phyloP scores from a whole-genome alignment of 2,888 invertebrate genomes.

The Chrysopilus asiliformis region DNA sequence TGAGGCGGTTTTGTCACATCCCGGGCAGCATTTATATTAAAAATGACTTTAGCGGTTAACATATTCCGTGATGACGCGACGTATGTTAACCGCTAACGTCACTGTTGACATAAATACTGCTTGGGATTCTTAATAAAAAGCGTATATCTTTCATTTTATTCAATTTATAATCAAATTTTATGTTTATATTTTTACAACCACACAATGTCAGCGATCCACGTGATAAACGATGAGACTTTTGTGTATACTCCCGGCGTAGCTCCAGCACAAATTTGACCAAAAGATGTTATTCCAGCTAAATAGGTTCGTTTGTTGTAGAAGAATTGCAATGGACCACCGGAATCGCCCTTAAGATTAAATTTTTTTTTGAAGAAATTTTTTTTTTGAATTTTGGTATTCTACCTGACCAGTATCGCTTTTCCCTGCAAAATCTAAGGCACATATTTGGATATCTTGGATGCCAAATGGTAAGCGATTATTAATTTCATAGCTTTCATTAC shows the following conservation, averaged over 20 bases:
- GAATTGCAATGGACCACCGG: conserved; percentile 17
- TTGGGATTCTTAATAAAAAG: too few species aligned
- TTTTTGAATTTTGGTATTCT: conserved; percentile 5
- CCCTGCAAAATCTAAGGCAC: conserved; percentile 25
- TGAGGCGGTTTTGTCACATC: too few species aligned
- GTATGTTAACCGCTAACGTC: too few species aligned
- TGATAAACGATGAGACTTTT: conserved; percentile 11
- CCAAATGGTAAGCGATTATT: conserved; percentile 16
- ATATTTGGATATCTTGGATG: conserved; percentile 27
- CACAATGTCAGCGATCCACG: too few species aligned
- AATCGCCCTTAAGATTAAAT: too few species aligned
- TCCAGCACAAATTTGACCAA: conserved; percentile 15
- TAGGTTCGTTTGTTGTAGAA: conserved; percentile 7
- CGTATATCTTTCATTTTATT: too few species aligned
- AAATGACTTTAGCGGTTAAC: too few species aligned
- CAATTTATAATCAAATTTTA: too few species aligned
- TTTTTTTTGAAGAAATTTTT: neutral
- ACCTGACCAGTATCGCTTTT: conserved; percentile 32
- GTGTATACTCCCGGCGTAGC: conserved; percentile 13
- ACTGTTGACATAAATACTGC: too few species aligned
- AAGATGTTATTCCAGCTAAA: conserved; percentile 17
- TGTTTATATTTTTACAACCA: too few species aligned
- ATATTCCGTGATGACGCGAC: too few species aligned
- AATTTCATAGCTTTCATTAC: conserved; percentile 16
- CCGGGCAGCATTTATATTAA: too few species aligned